phyloP scores from a whole-genome alignment of 2,888 invertebrate species.

The Nebria brevicollis region DNA sequence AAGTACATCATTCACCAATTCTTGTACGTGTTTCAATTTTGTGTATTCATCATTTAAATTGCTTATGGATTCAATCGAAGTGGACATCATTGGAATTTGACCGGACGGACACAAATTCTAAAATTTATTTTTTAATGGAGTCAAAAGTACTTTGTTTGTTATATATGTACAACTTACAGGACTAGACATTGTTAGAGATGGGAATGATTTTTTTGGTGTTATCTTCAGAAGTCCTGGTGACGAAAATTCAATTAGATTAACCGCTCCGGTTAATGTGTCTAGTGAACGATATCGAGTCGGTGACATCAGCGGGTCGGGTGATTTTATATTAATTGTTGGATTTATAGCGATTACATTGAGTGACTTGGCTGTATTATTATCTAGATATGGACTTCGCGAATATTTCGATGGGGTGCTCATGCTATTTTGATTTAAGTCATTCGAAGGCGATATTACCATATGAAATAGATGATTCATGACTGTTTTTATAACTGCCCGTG shows the following conservation, averaged over 20 bases:
- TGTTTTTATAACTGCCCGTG: background rate
- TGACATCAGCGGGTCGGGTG: conserved; percentile 55
- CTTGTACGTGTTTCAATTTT: conserved; percentile 6
- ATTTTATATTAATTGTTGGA: conserved; percentile 10
- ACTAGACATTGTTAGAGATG: background rate
- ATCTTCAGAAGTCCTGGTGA: conserved; percentile 55
- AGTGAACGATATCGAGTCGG: conserved; percentile 65
- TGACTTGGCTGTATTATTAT: background rate
- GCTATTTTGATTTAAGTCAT: conserved; percentile 5
- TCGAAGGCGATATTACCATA: background rate
- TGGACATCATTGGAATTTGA: background rate
- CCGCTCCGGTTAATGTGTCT: conserved; percentile 61
- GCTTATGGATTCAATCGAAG: background rate
- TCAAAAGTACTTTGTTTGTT: no score
- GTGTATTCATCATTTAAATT: background rate
- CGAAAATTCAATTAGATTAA: conserved; percentile 23
- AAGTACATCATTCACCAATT: background rate
- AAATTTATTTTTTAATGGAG: background rate
- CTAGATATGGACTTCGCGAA: background rate
- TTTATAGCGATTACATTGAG: background rate
- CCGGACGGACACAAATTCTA: conserved; percentile 3
- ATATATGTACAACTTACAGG: conserved; percentile 3
- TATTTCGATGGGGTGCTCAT: background rate
- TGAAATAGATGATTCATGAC: conserved; percentile 9
- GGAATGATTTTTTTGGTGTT: conserved; percentile 1